Conservation (phyloP, 2,888 invertebrate genomes). For the Lucinisca nassula region DNA sequence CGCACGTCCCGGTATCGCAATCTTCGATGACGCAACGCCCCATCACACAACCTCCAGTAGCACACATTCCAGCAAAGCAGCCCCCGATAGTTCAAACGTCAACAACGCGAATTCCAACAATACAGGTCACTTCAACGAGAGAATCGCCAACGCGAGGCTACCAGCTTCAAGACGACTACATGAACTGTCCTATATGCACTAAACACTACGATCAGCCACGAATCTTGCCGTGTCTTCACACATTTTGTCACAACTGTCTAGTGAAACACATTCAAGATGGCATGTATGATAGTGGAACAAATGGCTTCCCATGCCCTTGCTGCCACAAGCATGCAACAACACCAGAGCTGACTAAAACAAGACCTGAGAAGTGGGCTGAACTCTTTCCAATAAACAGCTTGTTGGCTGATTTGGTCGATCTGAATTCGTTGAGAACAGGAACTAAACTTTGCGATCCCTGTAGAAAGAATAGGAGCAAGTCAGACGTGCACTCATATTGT, state of each 20-base stretch:
- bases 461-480: constrained; percentile 62
- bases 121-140: background rate
- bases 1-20: background rate
- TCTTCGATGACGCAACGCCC: background rate
- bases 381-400: constrained; percentile 72
- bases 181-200: constrained; percentile 69
- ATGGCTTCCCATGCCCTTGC: constrained; percentile 65
- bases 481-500: constrained; percentile 69
- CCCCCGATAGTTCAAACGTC: background rate
- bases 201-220: constrained; percentile 67
- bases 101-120: background rate
- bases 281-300: constrained; percentile 16
- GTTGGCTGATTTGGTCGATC: constrained; percentile 68
- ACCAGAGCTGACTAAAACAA: constrained; percentile 43
- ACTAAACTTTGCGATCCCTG: constrained; percentile 73
- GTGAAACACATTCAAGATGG: constrained; percentile 57
- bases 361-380: constrained; percentile 69
- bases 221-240: constrained; percentile 72
- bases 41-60: background rate
- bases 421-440: constrained; percentile 67
- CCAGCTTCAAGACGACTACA: constrained; percentile 57
- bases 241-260: constrained; percentile 71
- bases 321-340: constrained; percentile 62
- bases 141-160: constrained; percentile 15
- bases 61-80: background rate